A percentile compares a stretch with the other conserved stretches of the same genome.
Conservation (phyloP, 1,140 invertebrate species). For the Dinoponera quadriceps region DNA sequence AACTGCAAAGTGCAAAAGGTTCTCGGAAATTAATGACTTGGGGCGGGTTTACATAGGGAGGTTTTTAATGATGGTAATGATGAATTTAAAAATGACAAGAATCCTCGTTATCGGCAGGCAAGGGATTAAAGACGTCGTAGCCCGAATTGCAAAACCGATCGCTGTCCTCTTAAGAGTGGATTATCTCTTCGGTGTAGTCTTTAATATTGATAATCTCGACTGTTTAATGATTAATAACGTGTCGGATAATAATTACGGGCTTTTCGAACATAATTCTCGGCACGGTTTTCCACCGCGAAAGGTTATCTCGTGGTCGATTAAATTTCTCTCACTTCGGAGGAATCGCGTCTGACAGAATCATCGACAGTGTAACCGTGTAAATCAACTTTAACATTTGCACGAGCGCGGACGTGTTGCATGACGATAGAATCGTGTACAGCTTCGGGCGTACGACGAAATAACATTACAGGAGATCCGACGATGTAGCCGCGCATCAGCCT, state of each 20-base stretch:
- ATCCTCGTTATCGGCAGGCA: too few species aligned
- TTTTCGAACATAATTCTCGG: neutral
- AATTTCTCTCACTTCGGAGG: neutral
- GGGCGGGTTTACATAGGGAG: too few species aligned
- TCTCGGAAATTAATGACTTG: too few species aligned
- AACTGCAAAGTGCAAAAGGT: too few species aligned
- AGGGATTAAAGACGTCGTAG: too few species aligned
- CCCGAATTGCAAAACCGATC: too few species aligned
- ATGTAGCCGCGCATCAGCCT: neutral
- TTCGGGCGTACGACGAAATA: constrained; percentile 7
- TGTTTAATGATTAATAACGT: neutral
- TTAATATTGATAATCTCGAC: neutral
- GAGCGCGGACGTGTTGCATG: neutral
- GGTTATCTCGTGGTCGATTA: neutral
- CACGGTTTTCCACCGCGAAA: neutral
- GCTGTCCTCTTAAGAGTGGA: neutral
- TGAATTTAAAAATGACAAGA: too few species aligned
- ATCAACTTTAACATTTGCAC: constrained; percentile 1
- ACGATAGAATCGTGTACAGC: neutral
- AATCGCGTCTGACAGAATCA: neutral
- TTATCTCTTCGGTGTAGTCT: neutral
- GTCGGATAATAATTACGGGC: neutral
- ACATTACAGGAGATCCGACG: constrained; percentile 1
- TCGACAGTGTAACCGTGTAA: constrained; percentile 11
- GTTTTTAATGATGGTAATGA: too few species aligned